Evolutionary conservation across 35 echinoderm and acorn worm genomes (phyloP).

Genomic region (Nesometra sesokonis): DNA sequence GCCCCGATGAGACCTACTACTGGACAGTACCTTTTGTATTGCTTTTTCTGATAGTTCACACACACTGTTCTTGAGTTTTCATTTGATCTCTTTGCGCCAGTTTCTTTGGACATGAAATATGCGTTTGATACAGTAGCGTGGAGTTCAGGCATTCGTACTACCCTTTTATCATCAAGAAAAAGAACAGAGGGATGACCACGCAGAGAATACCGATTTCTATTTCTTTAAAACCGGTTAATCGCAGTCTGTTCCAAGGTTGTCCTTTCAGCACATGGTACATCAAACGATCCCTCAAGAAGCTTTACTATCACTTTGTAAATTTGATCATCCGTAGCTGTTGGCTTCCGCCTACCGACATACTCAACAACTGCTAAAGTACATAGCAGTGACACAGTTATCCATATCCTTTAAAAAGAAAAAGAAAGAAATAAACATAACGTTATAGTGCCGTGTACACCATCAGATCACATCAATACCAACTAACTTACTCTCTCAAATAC

Average conservation of each 20-base stretch:
- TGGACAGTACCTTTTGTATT: not conserved
- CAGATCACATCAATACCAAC: no score
- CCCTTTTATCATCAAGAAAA: not conserved
- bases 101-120: conserved; percentile 7
- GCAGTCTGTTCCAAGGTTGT: conserved; percentile 5
- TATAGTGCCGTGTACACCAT: no score
- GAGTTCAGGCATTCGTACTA: not conserved
- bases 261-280: conserved; percentile 2
- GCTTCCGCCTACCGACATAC: not conserved
- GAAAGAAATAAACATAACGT: no score
- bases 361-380: conserved; percentile 4
- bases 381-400: not conserved
- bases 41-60: not conserved
- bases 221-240: conserved; percentile 16
- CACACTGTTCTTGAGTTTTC: not conserved
- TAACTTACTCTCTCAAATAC: no score
- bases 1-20: not conserved
- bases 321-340: conserved; percentile 26
- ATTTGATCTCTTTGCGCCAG: conserved; percentile 12
- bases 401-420: no score
- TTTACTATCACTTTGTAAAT: conserved; percentile 25
- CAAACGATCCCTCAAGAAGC: conserved; percentile 18
- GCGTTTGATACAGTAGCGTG: not conserved
- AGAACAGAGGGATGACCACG: not conserved
- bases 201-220: conserved; percentile 14